Evolutionary conservation across 2,888 invertebrate species (phyloP), one percentile per base, ranked within the genome.

Genomic region (Chrysolina haemoptera): DNA sequence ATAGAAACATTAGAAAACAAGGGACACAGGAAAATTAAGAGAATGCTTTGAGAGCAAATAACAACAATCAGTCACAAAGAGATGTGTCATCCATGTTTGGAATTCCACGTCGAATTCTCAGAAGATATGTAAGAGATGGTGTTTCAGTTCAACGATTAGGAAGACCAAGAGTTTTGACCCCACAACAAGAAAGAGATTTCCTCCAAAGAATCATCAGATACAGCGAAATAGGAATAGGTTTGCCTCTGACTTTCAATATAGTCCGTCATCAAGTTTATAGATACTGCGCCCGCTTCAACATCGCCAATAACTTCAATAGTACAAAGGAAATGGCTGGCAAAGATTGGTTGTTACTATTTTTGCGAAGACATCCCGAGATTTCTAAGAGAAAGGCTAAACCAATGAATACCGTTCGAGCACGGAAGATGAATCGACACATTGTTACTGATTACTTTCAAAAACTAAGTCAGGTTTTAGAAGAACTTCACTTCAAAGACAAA

Each of bases 131-230:
- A n/a, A 59, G n/a, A 27, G 27, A 59, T 22, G 59, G 59, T 14
- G 22, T 59, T 22, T 22, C 59, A 59, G 59, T 59, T 59, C 27
- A 59, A 59, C 59, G 59, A n/a, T 59, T 59, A 59, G 27, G 59
- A 27, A 22, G 59, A 27, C 59, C 59, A 12, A 59, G 59, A 8
- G 35, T 59, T 59, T 59, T 22, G 35, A 59, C 59, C 35, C 35
- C 27, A 12, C 27, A 59, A 5, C 59, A 59, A 35, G 59, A 59
- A 35, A 59, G 20, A 59, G 22, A 27, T 14, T 59, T 55, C 16
- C 27, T 59, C 2, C 59, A 59, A 59, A 22, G 59, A 27, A 59
- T 59, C 27, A 59, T 27, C 22, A 22, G 59, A 59, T 59, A 59
- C 35, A 27, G 59, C 59, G 22, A 59, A 59, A 35, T 27, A 27